Evolutionary conservation across 2,113 vertebrate species (phyloP), one percentile per base, ranked within the genome.

Genomic region (Herpailurus yagouaroundi): DNA sequence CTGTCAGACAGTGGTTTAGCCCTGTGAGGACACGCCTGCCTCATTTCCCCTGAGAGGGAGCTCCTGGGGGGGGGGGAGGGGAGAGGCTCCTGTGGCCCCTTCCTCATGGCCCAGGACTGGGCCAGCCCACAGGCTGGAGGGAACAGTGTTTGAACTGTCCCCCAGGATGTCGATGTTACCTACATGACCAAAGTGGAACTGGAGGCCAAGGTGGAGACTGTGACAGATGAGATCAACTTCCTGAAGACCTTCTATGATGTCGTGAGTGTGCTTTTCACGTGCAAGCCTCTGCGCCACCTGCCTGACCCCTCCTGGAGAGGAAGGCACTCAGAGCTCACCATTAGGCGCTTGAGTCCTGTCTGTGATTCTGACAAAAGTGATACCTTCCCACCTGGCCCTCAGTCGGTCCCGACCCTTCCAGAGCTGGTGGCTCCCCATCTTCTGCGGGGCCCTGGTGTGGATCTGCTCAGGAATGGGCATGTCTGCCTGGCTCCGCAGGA

Each of bases 141-240:
- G 38, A 15, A 82, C 15, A 36, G n/a, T 45, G 57, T 73, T 11
- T 33, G 33, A 45, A 91, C 38, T 94, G 21, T 85, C 93, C 68
- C 50, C 29, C 89, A 99, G 99, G 98, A 99, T 3, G 98, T 99
- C 48, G 99, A 99, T 87, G 31, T 29, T 73, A 98, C 98, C 82
- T 99, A 99, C 95, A 98, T 99, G 98, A 97, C 13, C 38, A 99
- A 99, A 81, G 98, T 97, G 0, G 98, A 99, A 68, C 63, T 99
- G 97, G 98, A 99, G 93, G 89, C 97, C 83, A 99, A 52, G 90
- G 98, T 98, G 94, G 93, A 98, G 85, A 80, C 76, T 69, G 36
- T 99, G 92, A 97, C 95, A 0, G 98, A 99, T 0, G 91, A 99
- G 77, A 98, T 99, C 86, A 97, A 71, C 89, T 99, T 99, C 98